Evolutionary conservation across 2,888 invertebrate species (phyloP).

Genomic region (Fabriciana adippe): DNA sequence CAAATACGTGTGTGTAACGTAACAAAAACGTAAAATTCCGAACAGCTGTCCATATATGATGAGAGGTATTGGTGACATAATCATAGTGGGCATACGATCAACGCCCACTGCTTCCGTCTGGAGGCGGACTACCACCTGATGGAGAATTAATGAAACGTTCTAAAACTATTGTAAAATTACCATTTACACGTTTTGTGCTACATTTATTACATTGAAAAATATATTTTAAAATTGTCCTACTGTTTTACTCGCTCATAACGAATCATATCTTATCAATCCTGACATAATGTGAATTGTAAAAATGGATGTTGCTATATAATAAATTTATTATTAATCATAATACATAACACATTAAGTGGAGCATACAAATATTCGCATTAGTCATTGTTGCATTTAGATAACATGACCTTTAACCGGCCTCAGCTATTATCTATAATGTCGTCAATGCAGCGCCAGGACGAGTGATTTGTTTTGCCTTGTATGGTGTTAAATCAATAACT

Average conservation of each 20-base stretch:
- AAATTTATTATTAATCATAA: slow-evolving; percentile 22
- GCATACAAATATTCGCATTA: slow-evolving; percentile 40
- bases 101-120: slow-evolving; percentile 78
- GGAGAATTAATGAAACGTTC: slow-evolving; percentile 48
- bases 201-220: not conserved
- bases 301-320: not conserved
- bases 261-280: too few relatives aligned
- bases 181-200: not conserved
- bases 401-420: slow-evolving; percentile 53
- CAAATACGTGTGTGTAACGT: slow-evolving; percentile 4
- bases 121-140: slow-evolving; percentile 74
- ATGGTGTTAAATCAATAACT: slow-evolving; percentile 41
- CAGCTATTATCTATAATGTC: slow-evolving; percentile 44
- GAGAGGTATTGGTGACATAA: slow-evolving; percentile 74
- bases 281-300: not conserved
- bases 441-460: slow-evolving; percentile 41
- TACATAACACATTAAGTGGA: slow-evolving; percentile 13
- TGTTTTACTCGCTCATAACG: too few relatives aligned
- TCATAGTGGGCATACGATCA: slow-evolving; percentile 67
- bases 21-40: slow-evolving; percentile 29
- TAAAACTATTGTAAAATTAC: not conserved
- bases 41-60: slow-evolving; percentile 69
- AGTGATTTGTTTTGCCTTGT: slow-evolving; percentile 41
- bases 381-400: slow-evolving; percentile 57
- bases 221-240: not conserved